Base-by-base conservation (phyloP, 2,113 vertebrate genomes). In the Theristicus caerulescens region DNA sequence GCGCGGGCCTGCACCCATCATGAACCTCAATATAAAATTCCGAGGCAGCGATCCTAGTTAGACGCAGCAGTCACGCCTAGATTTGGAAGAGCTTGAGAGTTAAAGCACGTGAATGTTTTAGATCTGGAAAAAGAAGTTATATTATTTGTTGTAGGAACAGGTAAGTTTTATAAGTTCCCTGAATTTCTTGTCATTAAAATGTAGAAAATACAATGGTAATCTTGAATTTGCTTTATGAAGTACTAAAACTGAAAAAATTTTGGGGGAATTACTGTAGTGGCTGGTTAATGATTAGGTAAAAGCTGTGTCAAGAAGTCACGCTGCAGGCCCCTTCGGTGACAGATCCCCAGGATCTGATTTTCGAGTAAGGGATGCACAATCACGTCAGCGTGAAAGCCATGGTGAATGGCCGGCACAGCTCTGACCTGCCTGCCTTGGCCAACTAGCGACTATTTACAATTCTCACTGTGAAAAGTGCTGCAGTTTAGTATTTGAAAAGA, bases 331-430 rank as follows among this genome's bases (percentile, higher is more conserved):
- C 32, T 34, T 34, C 24, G 52, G 49, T 29, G 62, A 27, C 21
- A 49, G 62, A 21, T 17, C 29, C 18, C 13, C 44, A 17, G 44
- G 72, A 7, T 42, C 7, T 21, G 64, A n/a, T 7, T 46, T 76
- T 83, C 0, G 3, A 22, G 31, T 19, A 52, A 34, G 58, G 67
- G 58, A 64, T 9, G 47, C 24, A 34, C 17, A 52, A 25, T 20
- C 52, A 7, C 1, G 0, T 20, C 20, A 20, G 13, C 20, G 1
- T 5, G 20, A 31, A 36, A 16, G 34, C 27, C 7, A 0, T 6
- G 55, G 11, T 12, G 70, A 44, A 34, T 1, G 5, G 8, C 32
- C 24, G 17, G 18, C 40, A 32, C 13, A 13, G 20, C 47, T 52
- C 72, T 16, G 17, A 34, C 46, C 65, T 18, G 12, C 13, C 34